A percentile compares a stretch with the other conserved stretches of the same genome.
These are phyloP conservation scores for Leptopilina myrica DNA, from an alignment of 2,888 invertebrate genomes.

Conservation along the genomic window DNA sequence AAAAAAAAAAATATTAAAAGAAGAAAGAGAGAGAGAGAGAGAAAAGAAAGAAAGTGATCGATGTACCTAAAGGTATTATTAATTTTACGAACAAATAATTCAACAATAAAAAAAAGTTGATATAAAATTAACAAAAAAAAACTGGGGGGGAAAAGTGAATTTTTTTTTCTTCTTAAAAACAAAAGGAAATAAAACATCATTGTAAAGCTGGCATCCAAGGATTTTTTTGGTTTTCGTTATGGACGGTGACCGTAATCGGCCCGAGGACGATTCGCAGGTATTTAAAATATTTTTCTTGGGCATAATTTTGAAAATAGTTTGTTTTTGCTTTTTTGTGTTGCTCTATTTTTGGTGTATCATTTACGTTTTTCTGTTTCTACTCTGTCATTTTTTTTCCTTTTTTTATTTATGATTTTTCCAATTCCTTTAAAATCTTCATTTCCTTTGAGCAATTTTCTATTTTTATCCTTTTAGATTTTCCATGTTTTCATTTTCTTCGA, in stretches of 20 bases:
- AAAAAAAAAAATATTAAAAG: too few relatives aligned
- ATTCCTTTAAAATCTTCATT: too few relatives aligned
- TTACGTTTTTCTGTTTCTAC: too few relatives aligned
- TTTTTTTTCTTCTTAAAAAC: background rate
- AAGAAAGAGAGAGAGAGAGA: conserved; percentile 3
- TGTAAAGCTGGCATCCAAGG: conserved; percentile 12
- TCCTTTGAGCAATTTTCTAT: too few relatives aligned
- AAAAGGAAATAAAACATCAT: too few relatives aligned
- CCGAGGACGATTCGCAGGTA: conserved; percentile 60
- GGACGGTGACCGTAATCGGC: conserved; percentile 54
- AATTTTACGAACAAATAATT: background rate
- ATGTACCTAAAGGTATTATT: conserved; percentile 34
- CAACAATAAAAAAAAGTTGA: background rate
- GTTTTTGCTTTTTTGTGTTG: background rate
- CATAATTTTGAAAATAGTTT: background rate
- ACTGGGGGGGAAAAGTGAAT: too few relatives aligned
- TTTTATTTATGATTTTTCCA: too few relatives aligned
- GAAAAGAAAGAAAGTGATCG: conserved; percentile 45
- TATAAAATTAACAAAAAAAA: too few relatives aligned
- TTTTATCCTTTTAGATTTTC: too few relatives aligned
- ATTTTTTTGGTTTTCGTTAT: conserved; percentile 16
- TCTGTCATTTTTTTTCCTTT: too few relatives aligned
- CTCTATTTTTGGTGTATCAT: too few relatives aligned
- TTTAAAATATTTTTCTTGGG: background rate
- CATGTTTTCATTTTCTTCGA: too few relatives aligned